phyloP scores from a whole-genome alignment of 1,140 invertebrate genomes.

The Cotesia glomerata region DNA sequence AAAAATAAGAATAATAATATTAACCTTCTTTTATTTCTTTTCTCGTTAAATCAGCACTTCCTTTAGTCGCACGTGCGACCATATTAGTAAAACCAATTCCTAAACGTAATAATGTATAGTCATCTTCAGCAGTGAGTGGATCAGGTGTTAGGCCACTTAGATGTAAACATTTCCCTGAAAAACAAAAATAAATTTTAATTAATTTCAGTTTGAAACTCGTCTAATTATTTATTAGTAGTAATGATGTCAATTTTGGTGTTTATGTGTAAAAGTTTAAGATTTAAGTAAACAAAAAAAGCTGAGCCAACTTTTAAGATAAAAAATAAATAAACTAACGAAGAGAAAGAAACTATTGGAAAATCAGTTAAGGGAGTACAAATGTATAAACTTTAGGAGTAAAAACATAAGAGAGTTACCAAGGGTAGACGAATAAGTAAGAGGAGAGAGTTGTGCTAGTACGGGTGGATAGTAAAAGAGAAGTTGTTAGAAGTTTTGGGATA shows the following conservation, averaged over 20 bases:
- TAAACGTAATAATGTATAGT: slow-evolving; percentile 89
- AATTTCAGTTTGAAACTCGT: not conserved
- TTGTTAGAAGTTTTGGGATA: slow-evolving; percentile 12
- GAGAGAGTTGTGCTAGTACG: not conserved
- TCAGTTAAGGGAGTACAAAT: not conserved
- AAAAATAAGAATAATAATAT: slow-evolving; percentile 22
- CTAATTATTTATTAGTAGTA: not conserved
- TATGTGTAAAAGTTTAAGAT: not conserved
- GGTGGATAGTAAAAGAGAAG: not conserved
- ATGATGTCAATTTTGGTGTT: not conserved
- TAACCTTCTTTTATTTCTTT: slow-evolving; percentile 95
- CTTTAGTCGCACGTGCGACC: slow-evolving; percentile 92
- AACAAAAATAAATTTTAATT: not conserved
- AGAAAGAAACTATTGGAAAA: not conserved
- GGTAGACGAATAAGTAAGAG: not conserved
- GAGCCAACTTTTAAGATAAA: not conserved
- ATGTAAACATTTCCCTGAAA: slow-evolving; percentile 91
- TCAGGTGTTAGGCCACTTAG: slow-evolving; percentile 92
- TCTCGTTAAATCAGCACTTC: slow-evolving; percentile 92
- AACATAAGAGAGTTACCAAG: slow-evolving; percentile 8
- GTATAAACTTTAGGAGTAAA: not conserved
- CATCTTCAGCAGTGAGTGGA: slow-evolving; percentile 95
- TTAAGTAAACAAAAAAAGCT: not conserved
- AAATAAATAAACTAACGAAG: not conserved
- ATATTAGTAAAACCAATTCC: slow-evolving; percentile 99